Base-by-base conservation (phyloP, 2,888 invertebrate species). In the Drosophila aldrichi region DNA sequence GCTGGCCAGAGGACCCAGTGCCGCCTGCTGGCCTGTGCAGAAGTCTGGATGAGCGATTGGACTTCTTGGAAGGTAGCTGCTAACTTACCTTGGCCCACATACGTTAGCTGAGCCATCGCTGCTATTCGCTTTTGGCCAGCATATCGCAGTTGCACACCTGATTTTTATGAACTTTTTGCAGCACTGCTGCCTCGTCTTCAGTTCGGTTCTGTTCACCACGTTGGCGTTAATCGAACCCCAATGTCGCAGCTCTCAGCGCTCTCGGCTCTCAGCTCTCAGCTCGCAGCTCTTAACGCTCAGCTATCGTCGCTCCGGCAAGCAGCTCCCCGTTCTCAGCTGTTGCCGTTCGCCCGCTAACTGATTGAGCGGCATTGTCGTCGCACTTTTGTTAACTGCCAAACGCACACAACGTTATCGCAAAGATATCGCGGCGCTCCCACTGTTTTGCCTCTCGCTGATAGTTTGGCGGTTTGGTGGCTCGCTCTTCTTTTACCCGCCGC, bases 221-320 rank as follows among this genome's bases (percentile, higher is more conserved):
- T 84, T 81, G 84, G 69, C 82, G 80, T 70, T 88, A 75, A 75
- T 88, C 83, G 84, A 81, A 83, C 75, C 76, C 57, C 74, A 72
- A 66, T 74, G 74, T 59, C 64, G 58, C 61, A 65, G 65, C 68
- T 49, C 52, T 56, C 36, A 49, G 52, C 2, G 36, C 36, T 16
- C 36, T 38, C 16, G 16, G 6, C 36, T 16, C 16, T 38, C 16
- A 65, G 51, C 62, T 77, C 59, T 61, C 67, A 65, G 66, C 71
- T 65, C 32, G 10, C 14, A 36, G 36, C 36, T 38, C 36, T 38
- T 38, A 65, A 43, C 62, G 67, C 59, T 64, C 64, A 65, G 66
- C 72, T 65, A 38, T 38, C 36, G 36, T 60, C 22, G 38, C 40
- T 54, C 29, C 56, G 52, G 38, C 25, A 38, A 52, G 55, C 62